phyloP scores from a whole-genome alignment of 2,888 invertebrate species.

The Griposia aprilina region DNA sequence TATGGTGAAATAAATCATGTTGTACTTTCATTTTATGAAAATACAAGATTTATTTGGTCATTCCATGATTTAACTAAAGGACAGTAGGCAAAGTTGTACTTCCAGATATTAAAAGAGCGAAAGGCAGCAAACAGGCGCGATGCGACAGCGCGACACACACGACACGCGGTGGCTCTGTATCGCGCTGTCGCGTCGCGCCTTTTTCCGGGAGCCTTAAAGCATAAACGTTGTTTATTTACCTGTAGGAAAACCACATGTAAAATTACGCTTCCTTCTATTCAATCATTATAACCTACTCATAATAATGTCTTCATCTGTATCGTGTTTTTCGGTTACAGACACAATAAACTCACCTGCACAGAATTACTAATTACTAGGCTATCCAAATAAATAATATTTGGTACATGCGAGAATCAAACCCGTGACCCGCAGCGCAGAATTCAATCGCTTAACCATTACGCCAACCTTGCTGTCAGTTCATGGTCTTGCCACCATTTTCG shows the following conservation, averaged over 20 bases:
- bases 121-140: too few relatives aligned
- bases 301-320: too few relatives aligned
- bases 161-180: too few relatives aligned
- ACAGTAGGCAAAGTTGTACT: not conserved
- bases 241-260: not conserved
- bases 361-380: too few relatives aligned
- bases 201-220: too few relatives aligned
- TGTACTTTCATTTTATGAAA: not conserved
- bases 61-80: too few relatives aligned
- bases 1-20: not conserved
- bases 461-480: constrained; percentile 10
- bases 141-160: too few relatives aligned
- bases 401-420: not conserved
- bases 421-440: not conserved
- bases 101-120: too few relatives aligned
- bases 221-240: too few relatives aligned
- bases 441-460: not conserved
- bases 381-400: not conserved
- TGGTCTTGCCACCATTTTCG: not conserved
- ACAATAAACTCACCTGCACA: not conserved
- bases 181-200: too few relatives aligned
- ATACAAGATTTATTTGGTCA: too few relatives aligned
- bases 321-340: too few relatives aligned
- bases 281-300: not conserved
- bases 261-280: not conserved